Percentiles rank a stretch among this genome's conserved stretches.
Conservation (phyloP, 2,888 invertebrate genomes). For the Drosophila mayaguana region DNA sequence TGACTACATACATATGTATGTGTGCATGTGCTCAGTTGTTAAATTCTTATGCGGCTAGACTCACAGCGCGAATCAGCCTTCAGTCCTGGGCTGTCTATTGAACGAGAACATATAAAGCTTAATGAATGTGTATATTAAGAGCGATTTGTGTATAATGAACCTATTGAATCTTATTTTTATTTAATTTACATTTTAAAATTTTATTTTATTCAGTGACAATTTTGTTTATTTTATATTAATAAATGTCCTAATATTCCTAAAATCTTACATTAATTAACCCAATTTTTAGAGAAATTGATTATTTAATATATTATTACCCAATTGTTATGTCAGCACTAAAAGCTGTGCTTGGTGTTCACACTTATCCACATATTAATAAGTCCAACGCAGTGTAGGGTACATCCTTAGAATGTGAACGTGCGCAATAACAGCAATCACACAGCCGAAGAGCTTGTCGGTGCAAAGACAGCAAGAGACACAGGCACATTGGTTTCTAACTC, state of each 20-base stretch:
- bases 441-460: conserved; percentile 39
- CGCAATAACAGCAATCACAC: conserved; percentile 55
- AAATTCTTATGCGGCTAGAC: background rate
- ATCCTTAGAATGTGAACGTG: conserved; percentile 60
- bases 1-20: background rate
- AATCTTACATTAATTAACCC: background rate
- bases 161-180: background rate
- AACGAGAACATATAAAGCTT: background rate
- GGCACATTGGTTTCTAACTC: conserved; percentile 33
- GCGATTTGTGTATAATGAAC: background rate
- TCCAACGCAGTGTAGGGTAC: conserved; percentile 37
- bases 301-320: background rate
- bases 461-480: conserved; percentile 16
- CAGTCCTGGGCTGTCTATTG: no score
- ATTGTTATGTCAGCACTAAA: background rate
- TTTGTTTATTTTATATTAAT: no score
- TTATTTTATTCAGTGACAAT: no score
- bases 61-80: background rate
- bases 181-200: no score
- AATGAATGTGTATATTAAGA: background rate
- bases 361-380: conserved; percentile 10
- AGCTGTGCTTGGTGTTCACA: background rate
- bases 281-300: background rate
- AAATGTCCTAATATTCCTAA: no score
- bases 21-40: background rate